phyloP scores from a whole-genome alignment of 2,113 vertebrate species.

The Raja brachyura region DNA sequence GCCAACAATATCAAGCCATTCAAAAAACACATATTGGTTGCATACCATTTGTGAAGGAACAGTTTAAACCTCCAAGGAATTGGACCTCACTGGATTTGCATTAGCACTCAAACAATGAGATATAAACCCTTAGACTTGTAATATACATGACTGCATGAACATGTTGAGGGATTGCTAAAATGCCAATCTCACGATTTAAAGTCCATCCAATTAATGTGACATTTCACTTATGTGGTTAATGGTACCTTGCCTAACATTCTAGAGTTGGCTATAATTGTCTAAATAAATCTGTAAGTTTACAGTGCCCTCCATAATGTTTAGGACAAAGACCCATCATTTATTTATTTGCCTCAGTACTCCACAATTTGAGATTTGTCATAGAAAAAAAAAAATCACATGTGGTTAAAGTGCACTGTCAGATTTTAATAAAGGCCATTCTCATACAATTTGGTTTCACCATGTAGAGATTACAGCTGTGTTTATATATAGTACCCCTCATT shows the following conservation, averaged over 20 bases:
- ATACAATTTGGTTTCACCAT: no score
- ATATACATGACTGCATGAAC: neutral
- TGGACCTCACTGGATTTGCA: neutral
- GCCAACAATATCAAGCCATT: neutral
- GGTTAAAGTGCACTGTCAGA: no score
- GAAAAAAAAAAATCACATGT: no score
- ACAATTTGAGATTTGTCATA: no score
- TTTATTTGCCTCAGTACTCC: no score
- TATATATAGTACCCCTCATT: no score
- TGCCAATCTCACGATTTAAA: neutral
- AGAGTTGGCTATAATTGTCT: neutral
- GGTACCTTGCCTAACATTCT: neutral
- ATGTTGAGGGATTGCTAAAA: neutral
- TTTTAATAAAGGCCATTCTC: no score
- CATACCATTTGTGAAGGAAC: neutral
- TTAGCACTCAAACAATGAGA: neutral
- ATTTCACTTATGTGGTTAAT: neutral
- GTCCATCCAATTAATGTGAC: neutral
- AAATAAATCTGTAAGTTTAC: neutral
- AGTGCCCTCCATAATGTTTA: no score
- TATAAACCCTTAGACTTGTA: neutral
- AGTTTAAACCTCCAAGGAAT: neutral
- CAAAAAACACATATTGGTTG: neutral
- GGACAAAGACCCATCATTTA: no score
- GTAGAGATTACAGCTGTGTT: no score